Evolutionary conservation across 1,140 invertebrate species (phyloP).

Genomic region (Leptonema lineaticorne): DNA sequence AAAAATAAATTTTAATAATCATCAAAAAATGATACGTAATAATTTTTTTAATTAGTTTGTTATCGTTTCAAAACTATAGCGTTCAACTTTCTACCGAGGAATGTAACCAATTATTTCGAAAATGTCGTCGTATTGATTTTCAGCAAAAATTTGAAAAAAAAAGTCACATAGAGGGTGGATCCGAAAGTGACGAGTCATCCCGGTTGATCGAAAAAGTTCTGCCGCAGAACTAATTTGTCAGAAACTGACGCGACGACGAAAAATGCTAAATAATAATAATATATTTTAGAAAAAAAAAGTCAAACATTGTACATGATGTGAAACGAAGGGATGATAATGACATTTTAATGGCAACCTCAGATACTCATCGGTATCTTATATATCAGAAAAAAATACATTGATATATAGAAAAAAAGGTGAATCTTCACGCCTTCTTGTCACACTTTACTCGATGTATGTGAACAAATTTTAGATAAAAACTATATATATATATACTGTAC

Average conservation of each 20-base stretch:
- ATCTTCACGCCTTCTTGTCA: conserved; percentile 14
- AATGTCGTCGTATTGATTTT: background rate
- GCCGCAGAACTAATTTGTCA: conserved; percentile 17
- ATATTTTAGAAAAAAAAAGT: background rate
- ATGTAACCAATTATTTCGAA: no score
- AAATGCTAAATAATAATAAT: no score
- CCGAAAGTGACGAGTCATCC: conserved; percentile 7
- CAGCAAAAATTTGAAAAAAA: background rate
- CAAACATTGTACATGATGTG: no score
- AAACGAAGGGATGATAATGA: background rate
- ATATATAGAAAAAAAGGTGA: background rate
- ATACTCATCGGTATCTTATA: no score
- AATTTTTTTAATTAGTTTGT: no score
- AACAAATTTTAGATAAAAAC: background rate
- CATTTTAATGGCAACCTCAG: background rate
- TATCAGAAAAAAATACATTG: background rate
- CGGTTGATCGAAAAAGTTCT: conserved; percentile 17
- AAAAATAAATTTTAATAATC: no score
- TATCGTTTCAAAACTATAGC: no score
- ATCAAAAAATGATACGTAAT: no score
- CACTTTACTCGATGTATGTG: background rate
- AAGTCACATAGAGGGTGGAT: background rate
- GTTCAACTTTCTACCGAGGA: no score
- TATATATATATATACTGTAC: background rate
- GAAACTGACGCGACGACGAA: background rate